Conservation (phyloP, 2,113 vertebrate species). For the Alces alces region DNA sequence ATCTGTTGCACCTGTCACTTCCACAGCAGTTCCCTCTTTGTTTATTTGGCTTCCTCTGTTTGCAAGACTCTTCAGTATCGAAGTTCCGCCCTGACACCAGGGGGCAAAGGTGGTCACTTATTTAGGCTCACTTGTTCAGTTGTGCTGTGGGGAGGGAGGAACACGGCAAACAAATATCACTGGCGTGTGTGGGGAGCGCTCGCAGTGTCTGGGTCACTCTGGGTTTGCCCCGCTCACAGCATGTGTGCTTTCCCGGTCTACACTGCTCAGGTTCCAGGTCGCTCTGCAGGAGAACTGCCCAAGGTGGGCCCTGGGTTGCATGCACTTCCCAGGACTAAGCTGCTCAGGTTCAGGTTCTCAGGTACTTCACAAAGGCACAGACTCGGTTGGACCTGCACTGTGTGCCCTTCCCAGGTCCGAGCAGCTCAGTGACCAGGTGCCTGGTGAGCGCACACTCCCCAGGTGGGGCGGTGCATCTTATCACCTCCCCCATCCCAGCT, state of each 20-base stretch:
- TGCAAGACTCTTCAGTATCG: neutral
- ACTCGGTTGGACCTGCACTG: neutral
- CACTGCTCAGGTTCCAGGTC: neutral
- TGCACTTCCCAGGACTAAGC: neutral
- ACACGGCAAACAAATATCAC: neutral
- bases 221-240: neutral
- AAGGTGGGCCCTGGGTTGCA: neutral
- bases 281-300: neutral
- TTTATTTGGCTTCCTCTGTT: neutral
- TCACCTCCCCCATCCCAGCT: neutral
- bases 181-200: neutral
- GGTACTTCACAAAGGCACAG: neutral
- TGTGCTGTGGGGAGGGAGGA: neutral
- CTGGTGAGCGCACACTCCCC: rapidly evolving
- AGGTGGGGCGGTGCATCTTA: neutral
- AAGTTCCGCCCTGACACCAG: neutral
- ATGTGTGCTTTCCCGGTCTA: neutral
- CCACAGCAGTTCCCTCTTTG: neutral
- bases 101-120: neutral
- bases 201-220: neutral
- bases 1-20: neutral
- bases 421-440: neutral
- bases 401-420: neutral
- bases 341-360: rapidly evolving
- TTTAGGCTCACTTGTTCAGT: neutral